Evolutionary conservation across 2,113 vertebrate species (phyloP).

Genomic region (Sinocyclocheilus maitianheensis): DNA sequence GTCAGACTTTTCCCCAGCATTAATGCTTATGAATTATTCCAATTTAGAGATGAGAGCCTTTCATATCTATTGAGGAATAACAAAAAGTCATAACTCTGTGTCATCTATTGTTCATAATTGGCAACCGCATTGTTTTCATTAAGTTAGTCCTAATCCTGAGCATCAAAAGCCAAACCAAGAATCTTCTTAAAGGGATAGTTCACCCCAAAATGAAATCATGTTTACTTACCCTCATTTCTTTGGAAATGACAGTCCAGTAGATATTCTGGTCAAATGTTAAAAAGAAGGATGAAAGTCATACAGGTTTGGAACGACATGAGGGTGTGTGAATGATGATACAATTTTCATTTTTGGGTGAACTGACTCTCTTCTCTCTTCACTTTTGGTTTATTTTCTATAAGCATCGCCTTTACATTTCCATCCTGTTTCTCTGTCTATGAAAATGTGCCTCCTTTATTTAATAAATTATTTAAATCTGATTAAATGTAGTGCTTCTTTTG

Average conservation of each 20-base stretch:
- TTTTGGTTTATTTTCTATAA: too few species aligned
- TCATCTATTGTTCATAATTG: not conserved
- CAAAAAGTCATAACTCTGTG: not conserved
- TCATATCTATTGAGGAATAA: not conserved
- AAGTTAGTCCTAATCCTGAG: not conserved
- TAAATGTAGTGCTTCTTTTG: conserved; percentile 17
- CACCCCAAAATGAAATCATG: not conserved
- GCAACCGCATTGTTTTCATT: not conserved
- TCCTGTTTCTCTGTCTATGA: too few species aligned
- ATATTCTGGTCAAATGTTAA: not conserved
- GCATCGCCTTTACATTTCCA: too few species aligned
- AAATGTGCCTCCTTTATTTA: not conserved
- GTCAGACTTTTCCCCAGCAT: conserved; percentile 6
- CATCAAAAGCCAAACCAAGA: not conserved
- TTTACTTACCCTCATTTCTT: not conserved
- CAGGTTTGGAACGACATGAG: not conserved
- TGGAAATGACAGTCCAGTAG: not conserved
- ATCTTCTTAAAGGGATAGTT: not conserved
- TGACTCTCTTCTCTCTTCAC: too few species aligned
- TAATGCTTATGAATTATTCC: conserved; percentile 10
- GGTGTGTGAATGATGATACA: not conserved
- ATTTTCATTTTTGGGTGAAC: not conserved
- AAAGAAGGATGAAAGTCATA: not conserved
- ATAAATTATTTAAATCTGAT: conserved; percentile 39
- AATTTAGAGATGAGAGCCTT: conserved; percentile 19